Base-by-base conservation (phyloP, 2,797 vertebrate genomes). In the Melanotaenia parkinsoni region DNA sequence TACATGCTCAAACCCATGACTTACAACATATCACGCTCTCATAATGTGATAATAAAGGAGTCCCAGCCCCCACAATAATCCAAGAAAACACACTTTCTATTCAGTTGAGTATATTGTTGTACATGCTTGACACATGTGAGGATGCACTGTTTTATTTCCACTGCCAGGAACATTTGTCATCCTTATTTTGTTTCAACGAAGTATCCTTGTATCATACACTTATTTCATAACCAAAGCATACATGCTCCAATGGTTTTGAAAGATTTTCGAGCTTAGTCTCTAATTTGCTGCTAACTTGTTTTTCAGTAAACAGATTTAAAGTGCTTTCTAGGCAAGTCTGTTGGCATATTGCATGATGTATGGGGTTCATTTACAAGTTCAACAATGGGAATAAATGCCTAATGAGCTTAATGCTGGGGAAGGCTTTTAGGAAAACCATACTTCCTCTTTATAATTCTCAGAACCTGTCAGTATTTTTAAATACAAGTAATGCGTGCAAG, bases 311-410 rank as follows among this genome's bases (percentile, higher is more conserved):
- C 38, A 47, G 33, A 84, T 83, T 80, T 62, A 18, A 69, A 80
- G 67, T 30, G 71, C 65, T 79, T 82, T 69, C 62, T 24, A 0
- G 70, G 78, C 75, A 68, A 73, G 68, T 83, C 74, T 76, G 63
- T 64, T 70, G 68, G 28, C 56, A 66, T 66, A 66, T 74, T 71
- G 63, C 59, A 71, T 88, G 86, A 88, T 92, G 76, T 76, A 89
- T 85, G 83, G 85, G 82, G 67, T 82, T 87, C 78, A 87, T 87
- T 88, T 90, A 38, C 60, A 78, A 75, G 67, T 60, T 57, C 70
- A 80, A 85, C 84, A 87, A 72, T 67, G 70, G 81, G 70, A 87
- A 72, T 83, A 59, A 61, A 32, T 1, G 40, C 67, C 72, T 80
- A 79, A 88, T 88, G 75, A 53, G 58, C 61, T 53, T 64, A 59